These are phyloP conservation scores for Chromis chromis DNA, from an alignment of 2,797 vertebrate species.

Conservation along the genomic window DNA sequence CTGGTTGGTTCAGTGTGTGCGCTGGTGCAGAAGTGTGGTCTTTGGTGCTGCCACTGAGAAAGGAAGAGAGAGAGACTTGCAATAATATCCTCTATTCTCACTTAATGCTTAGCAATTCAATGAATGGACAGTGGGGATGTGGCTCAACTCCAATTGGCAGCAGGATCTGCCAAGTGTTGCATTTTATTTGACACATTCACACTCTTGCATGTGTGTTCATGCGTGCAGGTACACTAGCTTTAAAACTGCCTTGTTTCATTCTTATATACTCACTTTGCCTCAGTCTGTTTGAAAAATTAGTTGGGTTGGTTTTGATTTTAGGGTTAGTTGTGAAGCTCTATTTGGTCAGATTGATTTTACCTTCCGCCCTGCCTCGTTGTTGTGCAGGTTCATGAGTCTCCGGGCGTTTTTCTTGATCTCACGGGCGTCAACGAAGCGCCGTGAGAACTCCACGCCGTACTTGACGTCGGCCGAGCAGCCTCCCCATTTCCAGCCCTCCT, in stretches of 20 bases:
- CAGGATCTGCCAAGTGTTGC: constrained; percentile 32
- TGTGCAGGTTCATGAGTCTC: constrained; percentile 99
- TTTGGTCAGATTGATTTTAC: constrained; percentile 73
- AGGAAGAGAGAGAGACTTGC: constrained; percentile 60
- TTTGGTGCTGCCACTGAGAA: constrained; percentile 38
- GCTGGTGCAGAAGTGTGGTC: constrained; percentile 32
- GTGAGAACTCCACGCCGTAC: constrained; percentile 98
- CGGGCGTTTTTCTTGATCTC: constrained; percentile 98
- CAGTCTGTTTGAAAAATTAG: not conserved
- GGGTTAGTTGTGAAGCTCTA: not conserved
- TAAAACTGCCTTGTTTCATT: not conserved
- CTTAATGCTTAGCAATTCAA: constrained; percentile 67
- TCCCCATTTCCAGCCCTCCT: constrained; percentile 99
- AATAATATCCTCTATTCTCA: constrained; percentile 71
- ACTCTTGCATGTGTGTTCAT: not conserved
- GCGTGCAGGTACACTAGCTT: not conserved
- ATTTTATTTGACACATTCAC: constrained; percentile 47
- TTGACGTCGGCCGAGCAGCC: constrained; percentile 97
- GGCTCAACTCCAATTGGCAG: constrained; percentile 66
- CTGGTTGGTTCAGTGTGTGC: constrained; percentile 39
- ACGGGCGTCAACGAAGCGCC: constrained; percentile 95
- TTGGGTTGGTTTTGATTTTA: no score
- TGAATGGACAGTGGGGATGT: constrained; percentile 60
- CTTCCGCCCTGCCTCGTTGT: constrained; percentile 99
- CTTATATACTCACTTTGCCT: not conserved